phyloP scores from a whole-genome alignment of 2,888 invertebrate species.

The Monoplex corrugatus region DNA sequence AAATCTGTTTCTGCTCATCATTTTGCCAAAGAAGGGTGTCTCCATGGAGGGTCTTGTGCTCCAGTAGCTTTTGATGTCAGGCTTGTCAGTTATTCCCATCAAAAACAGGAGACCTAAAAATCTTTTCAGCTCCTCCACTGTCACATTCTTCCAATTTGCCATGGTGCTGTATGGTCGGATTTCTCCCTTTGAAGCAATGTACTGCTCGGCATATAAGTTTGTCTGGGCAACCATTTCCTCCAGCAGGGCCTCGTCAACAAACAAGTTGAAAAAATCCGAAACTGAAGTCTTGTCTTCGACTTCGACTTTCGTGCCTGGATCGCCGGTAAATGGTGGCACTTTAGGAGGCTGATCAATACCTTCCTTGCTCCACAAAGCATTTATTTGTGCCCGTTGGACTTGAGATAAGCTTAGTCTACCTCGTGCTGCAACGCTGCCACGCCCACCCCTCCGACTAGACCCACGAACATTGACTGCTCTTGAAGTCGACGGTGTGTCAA shows the following conservation, averaged over 20 bases:
- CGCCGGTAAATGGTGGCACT: not conserved
- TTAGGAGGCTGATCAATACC: not conserved
- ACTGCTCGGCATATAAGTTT: slow-evolving; percentile 25
- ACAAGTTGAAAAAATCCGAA: not conserved
- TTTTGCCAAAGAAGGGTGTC: not conserved
- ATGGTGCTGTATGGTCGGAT: not conserved
- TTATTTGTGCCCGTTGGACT: no score
- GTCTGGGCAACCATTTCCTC: slow-evolving; percentile 11
- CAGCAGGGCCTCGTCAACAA: not conserved
- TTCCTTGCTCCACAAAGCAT: no score
- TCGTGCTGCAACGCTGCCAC: no score
- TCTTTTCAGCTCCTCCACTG: not conserved
- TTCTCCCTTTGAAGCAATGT: not conserved
- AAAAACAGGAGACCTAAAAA: not conserved
- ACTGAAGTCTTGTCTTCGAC: not conserved
- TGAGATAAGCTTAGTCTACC: no score
- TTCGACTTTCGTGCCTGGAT: not conserved
- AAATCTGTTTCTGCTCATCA: not conserved
- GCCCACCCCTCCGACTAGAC: no score
- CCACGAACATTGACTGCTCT: no score
- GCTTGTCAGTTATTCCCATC: slow-evolving; percentile 4
- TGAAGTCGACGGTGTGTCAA: no score
- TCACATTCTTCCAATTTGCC: not conserved
- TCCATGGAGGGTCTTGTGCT: not conserved
- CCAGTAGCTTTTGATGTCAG: not conserved